Base-by-base conservation (phyloP, 2,888 invertebrate species). In the Imbricaverruca yamaguchii region DNA sequence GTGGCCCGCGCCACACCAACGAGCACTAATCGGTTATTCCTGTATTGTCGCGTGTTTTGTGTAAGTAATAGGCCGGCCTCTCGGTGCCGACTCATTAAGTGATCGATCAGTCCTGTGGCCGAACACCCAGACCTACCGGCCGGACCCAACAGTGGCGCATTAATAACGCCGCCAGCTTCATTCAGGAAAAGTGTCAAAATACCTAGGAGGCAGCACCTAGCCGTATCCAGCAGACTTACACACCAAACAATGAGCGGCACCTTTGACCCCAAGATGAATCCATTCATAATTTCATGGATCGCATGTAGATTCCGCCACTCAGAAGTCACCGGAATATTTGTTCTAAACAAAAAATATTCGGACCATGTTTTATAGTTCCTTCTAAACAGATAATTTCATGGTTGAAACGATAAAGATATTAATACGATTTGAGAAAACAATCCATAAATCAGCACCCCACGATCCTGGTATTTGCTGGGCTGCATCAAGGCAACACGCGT, bases 11-110 rank as follows among this genome's bases (percentile, higher is more conserved):
- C 55, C 74, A 21, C 74, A 1, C 10, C 21, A 53, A 15, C 18
- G 55, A 3, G 10, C 74, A 21, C 74, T 74, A 74, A 74, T 74
- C 74, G 74, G 74, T 74, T 74, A 74, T 74, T 55, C 55, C 74
- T 55, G 74, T 74, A 74, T 74, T 74, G 74, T 74, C 74, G 74
- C 74, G 74, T 74, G 74, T 74, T 74, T 74, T 74, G 74, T 74
- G 74, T 74, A 74, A 74, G 74, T 74, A 74, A 74, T 74, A 74
- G 74, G 53, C 74, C 74, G 53, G 23, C 21, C 55, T 55, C 53
- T 55, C 53, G 21, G 8, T 9, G 53, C 21, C 18, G 74, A 21
- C 74, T 74, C 74, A 74, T 74, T 74, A 74, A 55, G 74, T 74
- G 55, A 74, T 74, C 74, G 74, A 74, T 74, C 74, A 74, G 39